A percentile compares a stretch with the other conserved stretches of the same genome.
Conservation (phyloP, 1,140 invertebrate species). For the Manduca sexta region DNA sequence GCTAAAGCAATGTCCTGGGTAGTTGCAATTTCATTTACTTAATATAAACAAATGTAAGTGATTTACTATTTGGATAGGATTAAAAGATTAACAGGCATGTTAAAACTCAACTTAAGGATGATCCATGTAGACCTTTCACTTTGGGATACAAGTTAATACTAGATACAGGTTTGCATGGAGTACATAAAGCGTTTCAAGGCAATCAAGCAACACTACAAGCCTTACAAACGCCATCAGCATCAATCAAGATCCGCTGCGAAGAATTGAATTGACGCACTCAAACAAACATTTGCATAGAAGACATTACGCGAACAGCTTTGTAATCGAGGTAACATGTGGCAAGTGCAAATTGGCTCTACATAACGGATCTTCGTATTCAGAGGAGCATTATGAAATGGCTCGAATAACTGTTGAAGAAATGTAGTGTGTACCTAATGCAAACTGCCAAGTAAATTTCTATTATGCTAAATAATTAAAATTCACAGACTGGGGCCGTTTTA, state of each 20-base stretch:
- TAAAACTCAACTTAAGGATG: too few species aligned
- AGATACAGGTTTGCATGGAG: too few species aligned
- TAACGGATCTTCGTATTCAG: conserved; percentile 49
- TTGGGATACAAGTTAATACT: too few species aligned
- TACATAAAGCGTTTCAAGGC: conserved; percentile 20
- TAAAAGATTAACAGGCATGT: too few species aligned
- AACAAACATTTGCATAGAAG: conserved; percentile 36
- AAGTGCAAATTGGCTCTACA: conserved; percentile 51
- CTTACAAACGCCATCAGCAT: conserved; percentile 20
- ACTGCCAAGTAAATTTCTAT: neutral
- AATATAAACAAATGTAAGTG: too few species aligned
- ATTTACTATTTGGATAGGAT: too few species aligned
- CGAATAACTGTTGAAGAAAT: conserved; percentile 9
- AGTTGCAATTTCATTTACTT: too few species aligned
- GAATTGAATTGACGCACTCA: conserved; percentile 40
- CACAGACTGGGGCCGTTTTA: too few species aligned
- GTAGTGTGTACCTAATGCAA: neutral
- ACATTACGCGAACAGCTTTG: conserved; percentile 39
- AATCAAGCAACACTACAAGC: conserved; percentile 21
- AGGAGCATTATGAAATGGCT: conserved; percentile 31
- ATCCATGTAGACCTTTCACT: conserved; percentile 8
- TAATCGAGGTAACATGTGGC: conserved; percentile 48
- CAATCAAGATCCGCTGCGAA: conserved; percentile 25
- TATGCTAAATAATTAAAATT: too few species aligned
- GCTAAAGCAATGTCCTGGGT: too few species aligned